phyloP scores from a whole-genome alignment of 2,888 invertebrate genomes.

The Eustalomyia histrio region DNA sequence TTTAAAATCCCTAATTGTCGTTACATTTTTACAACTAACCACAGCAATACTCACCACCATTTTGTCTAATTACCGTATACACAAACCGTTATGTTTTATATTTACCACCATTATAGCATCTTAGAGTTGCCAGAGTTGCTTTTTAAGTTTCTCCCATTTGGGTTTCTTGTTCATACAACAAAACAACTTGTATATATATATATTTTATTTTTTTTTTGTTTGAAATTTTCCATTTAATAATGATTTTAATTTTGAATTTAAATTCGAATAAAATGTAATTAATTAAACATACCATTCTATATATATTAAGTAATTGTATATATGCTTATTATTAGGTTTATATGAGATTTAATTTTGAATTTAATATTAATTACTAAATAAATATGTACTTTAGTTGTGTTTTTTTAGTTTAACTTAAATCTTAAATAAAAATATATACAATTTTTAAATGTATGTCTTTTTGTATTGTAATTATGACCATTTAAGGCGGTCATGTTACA shows the following conservation, averaged over 20 bases:
- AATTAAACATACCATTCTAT: slow-evolving; percentile 36
- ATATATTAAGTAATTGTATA: slow-evolving; percentile 14
- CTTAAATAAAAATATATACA: slow-evolving; percentile 48
- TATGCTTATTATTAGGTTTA: slow-evolving; percentile 6
- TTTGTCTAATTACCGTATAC: not conserved
- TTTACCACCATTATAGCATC: not conserved
- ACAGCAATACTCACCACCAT: too few relatives aligned
- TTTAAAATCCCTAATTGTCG: too few relatives aligned
- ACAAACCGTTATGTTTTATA: not conserved
- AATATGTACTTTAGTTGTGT: not conserved
- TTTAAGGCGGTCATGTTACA: slow-evolving; percentile 87
- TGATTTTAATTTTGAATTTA: slow-evolving; percentile 74
- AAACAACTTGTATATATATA: not conserved
- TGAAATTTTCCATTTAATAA: slow-evolving; percentile 14
- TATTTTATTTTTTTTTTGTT: too few relatives aligned
- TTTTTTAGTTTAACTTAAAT: slow-evolving; percentile 10
- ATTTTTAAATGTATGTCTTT: not conserved
- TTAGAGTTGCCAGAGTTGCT: not conserved
- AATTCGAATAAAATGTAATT: slow-evolving; percentile 72
- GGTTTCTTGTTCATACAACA: not conserved
- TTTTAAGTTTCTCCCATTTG: not conserved
- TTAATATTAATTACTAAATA: slow-evolving; percentile 3
- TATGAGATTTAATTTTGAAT: slow-evolving; percentile 3
- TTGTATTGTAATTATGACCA: slow-evolving; percentile 5
- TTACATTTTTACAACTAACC: too few relatives aligned